phyloP scores from a whole-genome alignment of 35 echinoderm and acorn worm species.

The Ophioderma brevispina region DNA sequence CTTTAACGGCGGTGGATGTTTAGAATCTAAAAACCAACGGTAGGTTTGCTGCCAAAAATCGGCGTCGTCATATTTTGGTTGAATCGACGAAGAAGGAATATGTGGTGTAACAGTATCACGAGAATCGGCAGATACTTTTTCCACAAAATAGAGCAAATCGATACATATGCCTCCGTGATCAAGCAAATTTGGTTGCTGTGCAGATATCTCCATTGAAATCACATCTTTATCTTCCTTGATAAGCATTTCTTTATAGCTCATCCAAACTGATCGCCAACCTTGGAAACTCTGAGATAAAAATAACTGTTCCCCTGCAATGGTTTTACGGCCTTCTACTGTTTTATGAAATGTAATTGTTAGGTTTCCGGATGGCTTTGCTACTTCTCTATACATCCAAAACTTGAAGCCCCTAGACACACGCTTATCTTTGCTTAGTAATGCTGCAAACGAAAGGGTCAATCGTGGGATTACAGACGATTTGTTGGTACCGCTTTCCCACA shows the following conservation, averaged over 20 bases:
- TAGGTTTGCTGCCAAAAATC: neutral
- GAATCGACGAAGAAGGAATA: neutral
- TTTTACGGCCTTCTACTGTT: neutral
- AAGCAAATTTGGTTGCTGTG: neutral
- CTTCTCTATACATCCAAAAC: neutral
- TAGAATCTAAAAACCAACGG: neutral
- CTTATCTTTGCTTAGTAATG: neutral
- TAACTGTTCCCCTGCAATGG: neutral
- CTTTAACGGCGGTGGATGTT: neutral
- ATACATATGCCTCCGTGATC: neutral
- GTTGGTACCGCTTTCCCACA: neutral
- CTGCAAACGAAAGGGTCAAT: neutral
- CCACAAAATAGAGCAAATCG: neutral
- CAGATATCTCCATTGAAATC: neutral
- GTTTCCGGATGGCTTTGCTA: neutral
- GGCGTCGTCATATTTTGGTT: neutral
- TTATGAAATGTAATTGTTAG: neutral
- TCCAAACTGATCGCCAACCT: neutral
- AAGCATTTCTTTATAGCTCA: neutral
- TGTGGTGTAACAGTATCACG: neutral
- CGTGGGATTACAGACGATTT: neutral
- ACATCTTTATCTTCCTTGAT: neutral
- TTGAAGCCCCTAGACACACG: neutral
- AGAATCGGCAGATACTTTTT: neutral
- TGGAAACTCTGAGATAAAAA: neutral